Percentiles rank a stretch among this genome's conserved stretches.
Evolutionary conservation across 2,888 invertebrate genomes (phyloP).

Genomic region (Drosophila mettleri): DNA sequence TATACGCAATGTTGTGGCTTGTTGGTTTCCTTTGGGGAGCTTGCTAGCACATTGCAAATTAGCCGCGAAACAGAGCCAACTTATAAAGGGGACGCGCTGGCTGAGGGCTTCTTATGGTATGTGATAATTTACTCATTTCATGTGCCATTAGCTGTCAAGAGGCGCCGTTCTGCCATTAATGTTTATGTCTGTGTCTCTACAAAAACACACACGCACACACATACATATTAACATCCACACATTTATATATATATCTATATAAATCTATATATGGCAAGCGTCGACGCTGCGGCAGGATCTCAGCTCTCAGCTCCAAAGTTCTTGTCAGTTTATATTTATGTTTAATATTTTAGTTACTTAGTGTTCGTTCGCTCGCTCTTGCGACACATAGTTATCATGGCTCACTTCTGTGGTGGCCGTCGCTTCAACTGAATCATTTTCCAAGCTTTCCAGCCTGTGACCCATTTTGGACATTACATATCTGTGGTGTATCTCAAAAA

Average conservation of each 20-base stretch:
- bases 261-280: conserved; percentile 8
- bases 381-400: conserved; percentile 58
- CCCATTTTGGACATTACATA: conserved; percentile 61
- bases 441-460: conserved; percentile 44
- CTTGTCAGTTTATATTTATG: conserved; percentile 66
- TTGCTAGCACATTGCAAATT: conserved; percentile 67
- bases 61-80: conserved; percentile 45
- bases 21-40: conserved; percentile 66
- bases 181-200: conserved; percentile 12
- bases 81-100: neutral
- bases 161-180: conserved; percentile 44
- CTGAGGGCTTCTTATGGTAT: conserved; percentile 37
- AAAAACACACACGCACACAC: neutral
- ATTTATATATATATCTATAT: conserved; percentile 2
- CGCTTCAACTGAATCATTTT: conserved; percentile 37
- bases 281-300: neutral
- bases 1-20: conserved; percentile 79
- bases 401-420: conserved; percentile 60
- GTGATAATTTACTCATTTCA: conserved; percentile 81
- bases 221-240: neutral
- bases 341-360: conserved; percentile 44
- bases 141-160: conserved; percentile 77
- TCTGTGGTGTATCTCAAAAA: conserved; percentile 63
- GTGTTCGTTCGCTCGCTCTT: conserved; percentile 23
- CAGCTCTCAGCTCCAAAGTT: conserved; percentile 11